These are phyloP conservation scores for Ametastegia equiseti DNA, from an alignment of 2,888 invertebrate species.

Conservation along the genomic window DNA sequence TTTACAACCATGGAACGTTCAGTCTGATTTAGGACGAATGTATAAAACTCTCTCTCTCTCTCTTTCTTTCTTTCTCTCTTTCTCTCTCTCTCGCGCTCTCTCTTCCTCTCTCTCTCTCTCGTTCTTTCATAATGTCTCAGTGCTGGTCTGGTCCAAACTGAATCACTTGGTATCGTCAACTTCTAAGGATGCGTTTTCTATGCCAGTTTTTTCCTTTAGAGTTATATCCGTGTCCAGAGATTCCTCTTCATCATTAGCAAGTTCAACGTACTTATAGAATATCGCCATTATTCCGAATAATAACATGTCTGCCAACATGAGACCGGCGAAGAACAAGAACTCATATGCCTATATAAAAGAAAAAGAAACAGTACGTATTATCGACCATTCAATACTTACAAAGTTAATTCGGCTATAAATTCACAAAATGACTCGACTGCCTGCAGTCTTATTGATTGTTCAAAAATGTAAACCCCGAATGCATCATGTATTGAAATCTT, in stretches of 20 bases:
- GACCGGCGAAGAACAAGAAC: conserved; percentile 90
- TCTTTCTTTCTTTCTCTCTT: no score
- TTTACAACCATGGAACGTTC: conserved; percentile 22
- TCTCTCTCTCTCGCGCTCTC: no score
- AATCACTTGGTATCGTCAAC: conserved; percentile 58
- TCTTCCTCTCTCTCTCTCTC: no score
- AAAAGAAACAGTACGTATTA: not conserved
- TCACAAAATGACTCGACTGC: no score
- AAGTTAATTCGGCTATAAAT: no score
- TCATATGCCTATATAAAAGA: conserved; percentile 87
- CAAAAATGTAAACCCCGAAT: no score
- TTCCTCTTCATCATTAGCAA: conserved; percentile 74
- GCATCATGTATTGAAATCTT: no score
- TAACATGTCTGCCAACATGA: conserved; percentile 91
- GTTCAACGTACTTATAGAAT: conserved; percentile 85
- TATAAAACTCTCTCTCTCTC: not conserved
- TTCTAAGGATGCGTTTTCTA: conserved; percentile 55
- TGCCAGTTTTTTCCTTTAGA: conserved; percentile 55
- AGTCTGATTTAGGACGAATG: conserved; percentile 18
- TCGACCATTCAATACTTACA: not conserved
- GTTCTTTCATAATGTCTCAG: not conserved
- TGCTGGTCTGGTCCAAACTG: not conserved
- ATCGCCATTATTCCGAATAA: conserved; percentile 89
- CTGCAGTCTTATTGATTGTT: no score
- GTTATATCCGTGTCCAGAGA: conserved; percentile 48